Percentiles rank a stretch among this genome's conserved stretches.
These are phyloP conservation scores for Copsychus sechellarum DNA, from an alignment of 2,113 vertebrate genomes.

Conservation along the genomic window DNA sequence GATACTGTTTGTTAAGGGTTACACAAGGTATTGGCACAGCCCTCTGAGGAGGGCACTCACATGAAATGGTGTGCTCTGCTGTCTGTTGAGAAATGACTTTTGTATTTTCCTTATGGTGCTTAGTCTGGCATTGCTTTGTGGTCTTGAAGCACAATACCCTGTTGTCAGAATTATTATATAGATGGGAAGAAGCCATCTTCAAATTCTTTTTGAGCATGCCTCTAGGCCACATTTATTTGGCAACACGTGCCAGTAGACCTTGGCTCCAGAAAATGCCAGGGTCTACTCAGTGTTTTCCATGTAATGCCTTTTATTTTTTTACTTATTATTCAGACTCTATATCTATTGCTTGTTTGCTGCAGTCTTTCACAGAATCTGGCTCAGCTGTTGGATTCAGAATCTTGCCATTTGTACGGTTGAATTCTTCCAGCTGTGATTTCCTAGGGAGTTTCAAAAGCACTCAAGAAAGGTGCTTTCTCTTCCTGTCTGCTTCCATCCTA, in stretches of 20 bases:
- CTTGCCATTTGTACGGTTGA: not conserved
- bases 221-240: not conserved
- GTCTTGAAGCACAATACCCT: not conserved
- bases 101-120: not conserved
- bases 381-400: not conserved
- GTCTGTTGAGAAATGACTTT: not conserved
- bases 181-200: not conserved
- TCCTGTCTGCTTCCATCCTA: not conserved
- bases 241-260: rapidly evolving
- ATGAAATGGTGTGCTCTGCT: not conserved
- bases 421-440: not conserved
- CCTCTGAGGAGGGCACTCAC: not conserved
- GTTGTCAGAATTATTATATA: not conserved
- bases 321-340: not conserved
- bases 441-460: not conserved
- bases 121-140: not conserved
- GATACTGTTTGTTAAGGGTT: not conserved
- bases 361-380: not conserved
- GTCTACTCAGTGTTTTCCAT: not conserved
- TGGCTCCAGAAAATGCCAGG: not conserved
- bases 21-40: not conserved
- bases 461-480: not conserved
- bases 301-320: not conserved
- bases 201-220: not conserved
- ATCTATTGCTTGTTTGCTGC: not conserved